phyloP scores from a whole-genome alignment of 2,113 vertebrate species.

The Mesitornis unicolor region DNA sequence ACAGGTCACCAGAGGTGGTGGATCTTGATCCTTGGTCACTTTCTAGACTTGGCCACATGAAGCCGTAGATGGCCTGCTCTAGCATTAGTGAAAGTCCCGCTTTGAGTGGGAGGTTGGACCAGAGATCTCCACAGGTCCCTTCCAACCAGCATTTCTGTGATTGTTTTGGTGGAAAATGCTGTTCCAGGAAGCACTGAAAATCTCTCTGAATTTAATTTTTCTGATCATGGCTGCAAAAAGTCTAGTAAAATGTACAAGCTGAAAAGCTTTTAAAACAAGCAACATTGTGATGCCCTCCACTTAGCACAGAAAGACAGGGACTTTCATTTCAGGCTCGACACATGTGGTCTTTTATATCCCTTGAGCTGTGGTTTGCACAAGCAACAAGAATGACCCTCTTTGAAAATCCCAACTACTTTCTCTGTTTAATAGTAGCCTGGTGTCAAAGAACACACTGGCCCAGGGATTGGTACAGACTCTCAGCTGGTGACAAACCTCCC shows the following conservation, averaged over 20 bases:
- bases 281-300: background rate
- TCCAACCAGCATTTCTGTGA: background rate
- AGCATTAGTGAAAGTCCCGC: background rate
- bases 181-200: background rate
- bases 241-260: background rate
- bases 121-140: background rate
- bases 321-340: background rate
- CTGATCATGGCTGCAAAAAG: background rate
- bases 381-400: background rate
- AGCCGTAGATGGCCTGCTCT: background rate
- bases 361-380: background rate
- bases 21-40: background rate
- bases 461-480: background rate
- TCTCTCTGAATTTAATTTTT: background rate
- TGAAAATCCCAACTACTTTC: background rate
- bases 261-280: background rate
- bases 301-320: background rate
- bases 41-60: background rate
- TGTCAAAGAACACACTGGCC: background rate
- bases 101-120: background rate
- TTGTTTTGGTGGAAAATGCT: background rate
- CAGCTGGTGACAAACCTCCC: background rate
- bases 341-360: background rate
- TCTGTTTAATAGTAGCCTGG: background rate
- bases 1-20: background rate